Percentiles rank a stretch among this genome's conserved stretches.
These are phyloP conservation scores for Drosophila greeni DNA, from an alignment of 2,888 invertebrate genomes.

Conservation along the genomic window DNA sequence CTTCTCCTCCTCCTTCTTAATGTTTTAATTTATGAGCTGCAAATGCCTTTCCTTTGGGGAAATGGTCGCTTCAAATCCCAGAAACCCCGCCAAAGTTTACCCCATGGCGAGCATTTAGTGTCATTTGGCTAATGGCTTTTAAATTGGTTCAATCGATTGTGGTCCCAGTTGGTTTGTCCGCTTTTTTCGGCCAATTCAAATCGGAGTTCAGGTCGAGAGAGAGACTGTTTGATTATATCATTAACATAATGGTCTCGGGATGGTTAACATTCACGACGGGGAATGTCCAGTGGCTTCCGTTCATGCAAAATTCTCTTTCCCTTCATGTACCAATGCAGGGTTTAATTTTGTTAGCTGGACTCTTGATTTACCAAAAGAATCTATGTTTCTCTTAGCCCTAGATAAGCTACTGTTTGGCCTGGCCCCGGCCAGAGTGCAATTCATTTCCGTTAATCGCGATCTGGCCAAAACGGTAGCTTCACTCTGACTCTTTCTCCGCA, in stretches of 20 bases:
- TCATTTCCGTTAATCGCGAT: slow-evolving; percentile 15
- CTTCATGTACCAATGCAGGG: neutral
- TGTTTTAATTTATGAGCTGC: slow-evolving; percentile 68
- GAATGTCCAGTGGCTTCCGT: neutral
- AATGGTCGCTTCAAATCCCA: slow-evolving; percentile 24
- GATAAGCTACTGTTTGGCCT: slow-evolving; percentile 15
- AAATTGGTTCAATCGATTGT: slow-evolving; percentile 48
- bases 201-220: slow-evolving; percentile 22
- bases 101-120: slow-evolving; percentile 63
- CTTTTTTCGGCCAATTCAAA: slow-evolving; percentile 33
- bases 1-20: slow-evolving; percentile 40
- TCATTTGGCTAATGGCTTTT: slow-evolving; percentile 69
- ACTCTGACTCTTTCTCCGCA: neutral
- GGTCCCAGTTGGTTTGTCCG: neutral
- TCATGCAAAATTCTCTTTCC: too few species aligned
- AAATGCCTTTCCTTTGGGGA: slow-evolving; percentile 22
- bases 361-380: neutral
- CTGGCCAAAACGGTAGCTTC: slow-evolving; percentile 22
- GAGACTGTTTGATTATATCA: slow-evolving; percentile 33
- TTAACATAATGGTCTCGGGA: slow-evolving; percentile 22
- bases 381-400: neutral
- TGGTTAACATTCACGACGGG: slow-evolving; percentile 1
- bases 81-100: slow-evolving; percentile 4
- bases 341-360: neutral
- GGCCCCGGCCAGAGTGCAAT: neutral